Evolutionary conservation across 30 jellyfish, hydroid and myxozoan species (phyloP).

Genomic region (Aurelia sp.): DNA sequence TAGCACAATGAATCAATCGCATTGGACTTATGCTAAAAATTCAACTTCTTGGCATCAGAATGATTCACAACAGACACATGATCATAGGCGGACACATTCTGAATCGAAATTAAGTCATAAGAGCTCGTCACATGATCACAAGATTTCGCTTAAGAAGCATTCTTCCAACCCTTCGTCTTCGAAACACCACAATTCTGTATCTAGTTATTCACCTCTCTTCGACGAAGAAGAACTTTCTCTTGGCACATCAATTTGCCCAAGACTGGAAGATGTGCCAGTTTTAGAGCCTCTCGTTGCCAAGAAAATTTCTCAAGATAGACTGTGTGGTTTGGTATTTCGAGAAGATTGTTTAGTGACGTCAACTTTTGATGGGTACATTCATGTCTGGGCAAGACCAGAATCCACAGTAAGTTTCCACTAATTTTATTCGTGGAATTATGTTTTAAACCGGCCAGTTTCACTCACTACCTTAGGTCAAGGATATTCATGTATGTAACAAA

Average conservation of each 20-base stretch:
- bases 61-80: constrained; percentile 23
- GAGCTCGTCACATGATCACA: constrained; percentile 42
- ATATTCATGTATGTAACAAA: too few species aligned
- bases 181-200: constrained; percentile 79
- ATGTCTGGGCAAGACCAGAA: constrained; percentile 98
- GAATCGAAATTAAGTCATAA: constrained; percentile 33
- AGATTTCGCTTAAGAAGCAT: constrained; percentile 48
- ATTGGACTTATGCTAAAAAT: constrained; percentile 81
- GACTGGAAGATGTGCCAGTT: constrained; percentile 77
- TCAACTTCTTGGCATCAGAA: constrained; percentile 23
- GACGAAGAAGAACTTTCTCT: constrained; percentile 76
- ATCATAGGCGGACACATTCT: constrained; percentile 19
- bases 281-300: constrained; percentile 93
- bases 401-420: constrained; percentile 59
- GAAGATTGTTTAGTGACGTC: constrained; percentile 96
- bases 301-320: constrained; percentile 89
- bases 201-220: constrained; percentile 75
- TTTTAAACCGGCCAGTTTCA: too few species aligned
- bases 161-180: constrained; percentile 68
- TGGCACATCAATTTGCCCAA: constrained; percentile 89
- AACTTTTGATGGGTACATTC: constrained; percentile 87
- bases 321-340: constrained; percentile 89
- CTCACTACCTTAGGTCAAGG: too few species aligned
- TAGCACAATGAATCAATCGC: constrained; percentile 67
- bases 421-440: too few species aligned